These are phyloP conservation scores for Apoda limacodes DNA, from an alignment of 2,888 invertebrate genomes.

Conservation along the genomic window DNA sequence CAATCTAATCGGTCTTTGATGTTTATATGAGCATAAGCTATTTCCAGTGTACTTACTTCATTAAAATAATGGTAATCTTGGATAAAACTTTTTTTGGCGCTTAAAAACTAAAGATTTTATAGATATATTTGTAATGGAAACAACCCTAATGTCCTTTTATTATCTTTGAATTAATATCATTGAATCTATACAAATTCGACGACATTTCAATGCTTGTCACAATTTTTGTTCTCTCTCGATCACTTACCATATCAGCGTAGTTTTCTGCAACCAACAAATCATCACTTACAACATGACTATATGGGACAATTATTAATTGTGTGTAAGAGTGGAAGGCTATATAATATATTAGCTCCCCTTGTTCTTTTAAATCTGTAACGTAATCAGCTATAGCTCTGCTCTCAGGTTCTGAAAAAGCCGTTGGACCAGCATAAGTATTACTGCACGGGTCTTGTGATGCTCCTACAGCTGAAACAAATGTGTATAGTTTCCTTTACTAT, in stretches of 20 bases:
- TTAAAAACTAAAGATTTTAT: no score
- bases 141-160: no score
- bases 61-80: no score
- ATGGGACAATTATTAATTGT: constrained; percentile 59
- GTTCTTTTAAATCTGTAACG: constrained; percentile 28
- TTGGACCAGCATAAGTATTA: constrained; percentile 60
- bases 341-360: constrained; percentile 45
- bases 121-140: no score
- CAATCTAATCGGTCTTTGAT: no score
- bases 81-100: no score
- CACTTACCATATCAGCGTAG: constrained; percentile 40
- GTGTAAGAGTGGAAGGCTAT: constrained; percentile 69
- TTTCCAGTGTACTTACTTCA: no score
- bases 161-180: neutral
- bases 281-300: constrained; percentile 36
- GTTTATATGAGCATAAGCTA: no score
- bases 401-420: constrained; percentile 64
- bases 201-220: no score
- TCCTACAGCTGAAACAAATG: constrained; percentile 44
- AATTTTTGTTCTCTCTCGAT: no score
- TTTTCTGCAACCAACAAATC: constrained; percentile 34
- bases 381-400: constrained; percentile 41
- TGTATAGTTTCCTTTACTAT: no score
- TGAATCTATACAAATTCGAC: no score
- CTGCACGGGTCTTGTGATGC: constrained; percentile 48